Evolutionary conservation across 2,797 vertebrate species (phyloP).

Genomic region (Microhierax caerulescens): DNA sequence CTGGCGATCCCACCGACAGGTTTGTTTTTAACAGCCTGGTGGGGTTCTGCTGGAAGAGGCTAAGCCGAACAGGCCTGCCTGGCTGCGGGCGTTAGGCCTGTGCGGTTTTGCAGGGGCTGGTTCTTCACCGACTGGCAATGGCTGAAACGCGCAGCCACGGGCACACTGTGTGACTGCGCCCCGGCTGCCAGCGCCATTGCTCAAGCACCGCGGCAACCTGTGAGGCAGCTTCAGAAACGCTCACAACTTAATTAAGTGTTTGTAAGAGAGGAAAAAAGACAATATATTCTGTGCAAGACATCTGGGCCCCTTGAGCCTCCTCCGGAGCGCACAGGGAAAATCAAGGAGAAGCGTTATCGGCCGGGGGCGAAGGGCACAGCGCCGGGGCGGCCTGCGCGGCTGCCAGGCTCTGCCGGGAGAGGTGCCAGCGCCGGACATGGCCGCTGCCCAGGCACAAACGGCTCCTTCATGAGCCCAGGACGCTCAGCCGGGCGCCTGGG

Average conservation of each 20-base stretch:
- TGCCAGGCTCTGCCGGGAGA: neutral
- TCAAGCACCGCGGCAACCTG: neutral
- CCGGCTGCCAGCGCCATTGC: rapidly evolving
- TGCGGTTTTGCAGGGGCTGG: neutral
- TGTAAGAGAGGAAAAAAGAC: neutral
- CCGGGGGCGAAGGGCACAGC: neutral
- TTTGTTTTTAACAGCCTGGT: neutral
- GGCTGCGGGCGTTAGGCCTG: neutral
- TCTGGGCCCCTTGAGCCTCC: neutral
- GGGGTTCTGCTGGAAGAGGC: neutral
- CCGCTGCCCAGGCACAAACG: neutral
- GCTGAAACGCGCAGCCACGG: rapidly evolving
- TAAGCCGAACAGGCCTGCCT: neutral
- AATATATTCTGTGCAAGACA: neutral
- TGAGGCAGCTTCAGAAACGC: neutral
- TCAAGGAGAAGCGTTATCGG: no score
- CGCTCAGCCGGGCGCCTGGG: neutral
- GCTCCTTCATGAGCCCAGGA: neutral
- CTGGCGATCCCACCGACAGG: neutral
- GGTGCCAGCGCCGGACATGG: neutral
- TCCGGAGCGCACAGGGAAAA: neutral
- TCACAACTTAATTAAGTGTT: neutral
- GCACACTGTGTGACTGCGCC: rapidly evolving
- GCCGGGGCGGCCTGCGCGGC: neutral
- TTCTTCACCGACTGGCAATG: rapidly evolving